Conservation (phyloP, 1,140 invertebrate genomes). For the Octopus bimaculoides region DNA sequence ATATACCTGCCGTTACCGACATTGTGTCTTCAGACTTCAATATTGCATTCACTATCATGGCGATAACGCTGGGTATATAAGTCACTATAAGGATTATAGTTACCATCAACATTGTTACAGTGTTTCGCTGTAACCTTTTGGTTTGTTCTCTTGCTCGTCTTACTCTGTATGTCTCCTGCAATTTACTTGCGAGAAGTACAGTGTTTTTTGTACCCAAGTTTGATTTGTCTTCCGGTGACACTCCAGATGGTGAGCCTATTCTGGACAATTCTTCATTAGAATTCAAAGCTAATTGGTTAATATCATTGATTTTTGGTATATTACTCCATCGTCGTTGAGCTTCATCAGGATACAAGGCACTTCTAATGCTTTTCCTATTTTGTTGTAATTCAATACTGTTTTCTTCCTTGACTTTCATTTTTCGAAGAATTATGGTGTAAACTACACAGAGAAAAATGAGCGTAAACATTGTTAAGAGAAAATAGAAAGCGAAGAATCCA, state of each 20-base stretch:
- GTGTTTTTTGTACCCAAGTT: not conserved
- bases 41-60: not conserved
- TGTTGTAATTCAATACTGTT: not conserved
- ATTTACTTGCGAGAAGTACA: not conserved
- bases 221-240: not conserved
- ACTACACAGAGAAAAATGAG: not conserved
- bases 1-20: not conserved
- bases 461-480: not conserved
- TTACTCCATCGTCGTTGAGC: not conserved
- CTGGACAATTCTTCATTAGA: not conserved
- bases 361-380: not conserved
- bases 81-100: not conserved
- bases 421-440: not conserved
- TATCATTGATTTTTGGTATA: not conserved
- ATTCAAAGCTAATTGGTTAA: not conserved
- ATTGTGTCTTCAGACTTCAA: not conserved
- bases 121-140: not conserved
- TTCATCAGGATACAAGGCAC: not conserved
- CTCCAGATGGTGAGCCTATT: not conserved
- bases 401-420: not conserved
- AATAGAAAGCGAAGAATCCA: conserved; percentile 7
- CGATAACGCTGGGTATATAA: not conserved
- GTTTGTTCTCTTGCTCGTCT: not conserved
- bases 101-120: not conserved
- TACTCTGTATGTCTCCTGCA: not conserved